These are phyloP conservation scores for Heliconius nattereri DNA, from an alignment of 1,140 invertebrate species.

Conservation along the genomic window DNA sequence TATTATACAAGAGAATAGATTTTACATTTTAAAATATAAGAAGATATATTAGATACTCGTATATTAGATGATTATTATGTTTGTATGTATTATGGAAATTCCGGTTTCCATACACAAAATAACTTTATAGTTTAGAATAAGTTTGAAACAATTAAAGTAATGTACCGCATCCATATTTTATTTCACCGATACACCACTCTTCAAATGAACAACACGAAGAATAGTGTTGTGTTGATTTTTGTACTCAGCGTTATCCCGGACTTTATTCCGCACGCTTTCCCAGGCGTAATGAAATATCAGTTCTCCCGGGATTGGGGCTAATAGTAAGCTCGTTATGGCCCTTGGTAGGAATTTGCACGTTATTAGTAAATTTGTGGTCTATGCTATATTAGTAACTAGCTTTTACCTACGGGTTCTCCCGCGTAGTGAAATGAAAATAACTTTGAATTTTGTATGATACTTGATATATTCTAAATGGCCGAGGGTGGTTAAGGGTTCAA, in stretches of 20 bases:
- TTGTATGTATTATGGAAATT: too few relatives aligned
- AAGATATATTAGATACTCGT: too few relatives aligned
- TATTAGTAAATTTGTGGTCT: slow-evolving; percentile 39
- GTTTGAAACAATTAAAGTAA: not conserved
- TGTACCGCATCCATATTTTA: slow-evolving; percentile 47
- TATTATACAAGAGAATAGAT: too few relatives aligned
- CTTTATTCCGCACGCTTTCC: slow-evolving; percentile 52
- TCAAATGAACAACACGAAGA: slow-evolving; percentile 63
- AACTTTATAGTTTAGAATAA: too few relatives aligned
- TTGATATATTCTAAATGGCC: too few relatives aligned
- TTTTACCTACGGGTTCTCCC: not conserved
- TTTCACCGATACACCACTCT: slow-evolving; percentile 23
- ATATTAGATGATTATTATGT: too few relatives aligned
- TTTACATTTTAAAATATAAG: too few relatives aligned
- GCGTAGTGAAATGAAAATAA: too few relatives aligned
- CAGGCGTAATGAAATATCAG: slow-evolving; percentile 56
- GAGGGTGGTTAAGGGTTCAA: too few relatives aligned
- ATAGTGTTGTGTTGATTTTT: slow-evolving; percentile 69
- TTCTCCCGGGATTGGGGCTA: slow-evolving; percentile 54
- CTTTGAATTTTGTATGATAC: too few relatives aligned
- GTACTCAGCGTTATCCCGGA: slow-evolving; percentile 56
- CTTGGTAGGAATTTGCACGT: slow-evolving; percentile 47
- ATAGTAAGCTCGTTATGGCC: slow-evolving; percentile 69
- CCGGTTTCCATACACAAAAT: too few relatives aligned
- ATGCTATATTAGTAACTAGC: not conserved